These are phyloP conservation scores for Muscicapa adusta DNA, from an alignment of 2,113 vertebrate species.

Conservation along the genomic window DNA sequence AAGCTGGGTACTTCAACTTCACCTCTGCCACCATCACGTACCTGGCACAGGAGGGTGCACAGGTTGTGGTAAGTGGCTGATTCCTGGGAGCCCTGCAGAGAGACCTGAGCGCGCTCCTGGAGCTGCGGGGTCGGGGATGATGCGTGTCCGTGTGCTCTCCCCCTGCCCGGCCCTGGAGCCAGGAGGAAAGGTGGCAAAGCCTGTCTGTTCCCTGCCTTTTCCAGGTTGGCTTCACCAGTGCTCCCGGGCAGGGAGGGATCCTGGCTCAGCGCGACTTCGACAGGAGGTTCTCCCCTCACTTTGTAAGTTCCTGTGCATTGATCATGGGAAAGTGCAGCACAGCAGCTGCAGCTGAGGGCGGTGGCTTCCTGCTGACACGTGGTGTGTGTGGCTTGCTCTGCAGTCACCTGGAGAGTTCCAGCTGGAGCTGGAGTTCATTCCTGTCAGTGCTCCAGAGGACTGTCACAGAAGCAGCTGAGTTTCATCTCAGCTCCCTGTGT, in stretches of 20 bases:
- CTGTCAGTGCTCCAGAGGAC: background rate
- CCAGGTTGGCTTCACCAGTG: conserved; percentile 91
- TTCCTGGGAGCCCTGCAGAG: background rate
- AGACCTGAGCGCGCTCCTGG: rapidly evolving
- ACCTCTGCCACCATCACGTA: no score
- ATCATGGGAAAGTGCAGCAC: rapidly evolving
- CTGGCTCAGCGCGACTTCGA: conserved; percentile 94
- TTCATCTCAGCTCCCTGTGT: background rate
- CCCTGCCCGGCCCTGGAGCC: rapidly evolving
- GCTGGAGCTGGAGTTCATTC: background rate
- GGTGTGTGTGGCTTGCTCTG: background rate
- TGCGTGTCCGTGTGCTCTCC: rapidly evolving
- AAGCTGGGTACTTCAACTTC: no score
- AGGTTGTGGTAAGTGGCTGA: conserved; percentile 82
- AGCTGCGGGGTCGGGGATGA: background rate
- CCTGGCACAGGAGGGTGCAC: background rate
- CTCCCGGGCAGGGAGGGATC: conserved; percentile 93
- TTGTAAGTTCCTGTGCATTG: conserved; percentile 73
- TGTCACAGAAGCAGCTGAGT: no score
- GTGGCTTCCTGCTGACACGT: background rate
- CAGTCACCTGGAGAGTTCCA: background rate
- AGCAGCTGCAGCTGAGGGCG: background rate
- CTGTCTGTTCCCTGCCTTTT: background rate
- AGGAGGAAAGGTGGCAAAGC: background rate
- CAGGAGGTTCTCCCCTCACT: conserved; percentile 93